phyloP scores from a whole-genome alignment of 2,888 invertebrate species.

The Xestia ashworthii region DNA sequence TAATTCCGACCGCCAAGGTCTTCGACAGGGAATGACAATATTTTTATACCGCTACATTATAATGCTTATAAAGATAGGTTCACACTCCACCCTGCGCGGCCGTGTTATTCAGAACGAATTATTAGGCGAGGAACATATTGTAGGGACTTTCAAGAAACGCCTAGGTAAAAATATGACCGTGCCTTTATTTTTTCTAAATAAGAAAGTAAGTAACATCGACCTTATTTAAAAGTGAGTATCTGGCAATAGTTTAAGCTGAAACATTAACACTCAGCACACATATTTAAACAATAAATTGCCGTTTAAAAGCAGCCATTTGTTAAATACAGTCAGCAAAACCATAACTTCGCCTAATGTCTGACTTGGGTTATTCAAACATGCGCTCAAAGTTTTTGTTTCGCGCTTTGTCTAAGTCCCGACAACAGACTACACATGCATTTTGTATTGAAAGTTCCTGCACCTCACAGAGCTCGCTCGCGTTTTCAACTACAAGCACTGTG shows the following conservation, averaged over 20 bases:
- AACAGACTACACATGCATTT: conserved; percentile 56
- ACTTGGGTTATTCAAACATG: conserved; percentile 52
- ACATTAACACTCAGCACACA: background rate
- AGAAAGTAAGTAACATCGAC: background rate
- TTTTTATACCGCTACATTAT: conserved; percentile 63
- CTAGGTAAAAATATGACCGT: background rate
- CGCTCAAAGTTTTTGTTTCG: conserved; percentile 48
- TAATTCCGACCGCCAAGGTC: conserved; percentile 76
- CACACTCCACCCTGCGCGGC: conserved; percentile 15
- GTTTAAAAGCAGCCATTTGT: conserved; percentile 25
- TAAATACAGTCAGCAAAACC: conserved; percentile 35
- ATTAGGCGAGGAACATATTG: conserved; percentile 25
- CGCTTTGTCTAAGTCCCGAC: conserved; percentile 50
- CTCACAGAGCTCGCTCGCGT: conserved; percentile 33
- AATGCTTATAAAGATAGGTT: conserved; percentile 53
- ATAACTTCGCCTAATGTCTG: conserved; percentile 45
- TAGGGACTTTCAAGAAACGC: background rate
- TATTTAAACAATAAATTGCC: background rate
- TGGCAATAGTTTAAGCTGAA: background rate
- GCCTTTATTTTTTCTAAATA: background rate
- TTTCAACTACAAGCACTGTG: conserved; percentile 27
- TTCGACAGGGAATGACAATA: conserved; percentile 71
- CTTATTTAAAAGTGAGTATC: background rate
- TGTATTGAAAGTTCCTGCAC: conserved; percentile 54
- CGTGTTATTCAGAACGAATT: conserved; percentile 14